Conservation (phyloP, 1,140 invertebrate species). For the Saxidomus purpurata region DNA sequence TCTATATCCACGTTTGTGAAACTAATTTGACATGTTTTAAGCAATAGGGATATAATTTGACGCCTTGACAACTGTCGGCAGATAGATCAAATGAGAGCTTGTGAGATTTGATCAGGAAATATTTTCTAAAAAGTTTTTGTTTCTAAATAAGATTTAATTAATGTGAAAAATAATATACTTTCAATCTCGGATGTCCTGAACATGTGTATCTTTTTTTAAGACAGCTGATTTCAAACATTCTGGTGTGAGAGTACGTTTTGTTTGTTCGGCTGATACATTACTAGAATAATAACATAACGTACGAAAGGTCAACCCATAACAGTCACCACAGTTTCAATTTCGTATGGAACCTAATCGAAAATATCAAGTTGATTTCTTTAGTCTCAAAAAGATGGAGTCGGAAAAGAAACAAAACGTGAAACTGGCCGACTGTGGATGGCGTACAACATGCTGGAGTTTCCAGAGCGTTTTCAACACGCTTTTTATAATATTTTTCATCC, state of each 20-base stretch:
- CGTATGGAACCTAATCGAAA: background rate
- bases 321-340: background rate
- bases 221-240: background rate
- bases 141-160: no score
- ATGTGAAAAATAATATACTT: no score
- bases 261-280: background rate
- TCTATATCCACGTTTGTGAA: no score
- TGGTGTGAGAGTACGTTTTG: background rate
- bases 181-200: no score
- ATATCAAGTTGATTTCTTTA: background rate
- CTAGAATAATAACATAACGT: background rate
- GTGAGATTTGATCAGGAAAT: no score
- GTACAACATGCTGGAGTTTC: background rate
- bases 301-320: background rate
- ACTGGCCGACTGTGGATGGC: background rate
- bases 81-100: no score
- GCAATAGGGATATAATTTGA: no score
- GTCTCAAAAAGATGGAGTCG: background rate
- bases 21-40: no score
- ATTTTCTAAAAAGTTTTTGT: no score
- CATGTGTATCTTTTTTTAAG: no score
- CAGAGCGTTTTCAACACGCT: slow-evolving; percentile 7
- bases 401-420: background rate
- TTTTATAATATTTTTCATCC: background rate
- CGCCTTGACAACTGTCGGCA: no score